These are phyloP conservation scores for Oopsacas minuta DNA, from an alignment of 37 sponge, comb jelly and placozoan species.

Conservation along the genomic window DNA sequence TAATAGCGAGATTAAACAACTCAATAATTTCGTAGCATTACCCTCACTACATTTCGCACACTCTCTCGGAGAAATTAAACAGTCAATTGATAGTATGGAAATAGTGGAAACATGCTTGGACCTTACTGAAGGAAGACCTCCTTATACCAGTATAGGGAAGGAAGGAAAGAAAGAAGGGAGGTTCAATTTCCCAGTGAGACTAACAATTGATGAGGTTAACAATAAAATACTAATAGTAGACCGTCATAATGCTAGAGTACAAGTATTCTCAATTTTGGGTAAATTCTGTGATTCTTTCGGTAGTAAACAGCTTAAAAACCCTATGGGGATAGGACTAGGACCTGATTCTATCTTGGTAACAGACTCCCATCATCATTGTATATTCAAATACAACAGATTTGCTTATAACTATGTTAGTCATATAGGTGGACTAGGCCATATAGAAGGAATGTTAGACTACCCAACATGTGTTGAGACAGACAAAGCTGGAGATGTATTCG, in stretches of 20 bases:
- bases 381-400: neutral
- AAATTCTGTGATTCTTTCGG: neutral
- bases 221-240: neutral
- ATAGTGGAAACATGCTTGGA: neutral
- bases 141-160: neutral
- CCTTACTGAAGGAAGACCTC: neutral
- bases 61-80: neutral
- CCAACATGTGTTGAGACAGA: neutral
- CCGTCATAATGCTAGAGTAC: slow-evolving; percentile 12
- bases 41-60: neutral
- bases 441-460: neutral
- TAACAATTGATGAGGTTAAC: neutral
- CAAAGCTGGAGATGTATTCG: neutral
- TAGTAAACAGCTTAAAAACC: slow-evolving; percentile 4
- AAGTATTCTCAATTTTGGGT: neutral
- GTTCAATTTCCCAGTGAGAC: neutral
- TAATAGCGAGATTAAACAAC: neutral
- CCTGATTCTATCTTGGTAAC: neutral
- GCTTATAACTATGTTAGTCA: neutral
- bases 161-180: neutral
- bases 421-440: neutral
- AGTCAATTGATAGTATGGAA: neutral
- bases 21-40: neutral
- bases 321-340: neutral
- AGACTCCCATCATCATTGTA: neutral